These are phyloP conservation scores for Magallana gigas DNA, from an alignment of 1,140 invertebrate genomes.

Conservation along the genomic window DNA sequence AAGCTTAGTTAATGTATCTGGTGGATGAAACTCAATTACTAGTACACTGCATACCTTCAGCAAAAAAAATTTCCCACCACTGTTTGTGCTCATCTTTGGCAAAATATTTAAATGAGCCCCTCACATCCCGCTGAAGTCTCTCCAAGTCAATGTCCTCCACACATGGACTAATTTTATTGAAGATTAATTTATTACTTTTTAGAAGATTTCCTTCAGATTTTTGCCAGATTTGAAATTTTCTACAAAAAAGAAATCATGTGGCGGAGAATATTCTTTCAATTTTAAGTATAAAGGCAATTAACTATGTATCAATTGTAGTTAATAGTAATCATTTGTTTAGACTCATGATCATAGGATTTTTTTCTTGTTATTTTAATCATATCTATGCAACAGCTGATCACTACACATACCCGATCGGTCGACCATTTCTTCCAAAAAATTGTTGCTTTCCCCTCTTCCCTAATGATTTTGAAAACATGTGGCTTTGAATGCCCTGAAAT, in stretches of 20 bases:
- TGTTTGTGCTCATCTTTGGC: background rate
- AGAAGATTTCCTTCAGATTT: background rate
- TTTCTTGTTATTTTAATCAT: no score
- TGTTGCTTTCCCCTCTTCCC: background rate
- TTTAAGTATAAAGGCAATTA: no score
- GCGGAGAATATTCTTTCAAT: no score
- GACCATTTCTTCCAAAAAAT: background rate
- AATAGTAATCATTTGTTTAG: no score
- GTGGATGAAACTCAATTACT: background rate
- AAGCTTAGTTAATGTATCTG: background rate
- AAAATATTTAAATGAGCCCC: background rate
- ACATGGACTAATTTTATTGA: background rate
- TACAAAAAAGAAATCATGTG: background rate
- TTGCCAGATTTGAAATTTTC: conserved; percentile 5
- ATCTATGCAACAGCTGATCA: no score
- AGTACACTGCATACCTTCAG: background rate
- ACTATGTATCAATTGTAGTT: no score
- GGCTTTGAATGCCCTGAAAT: conserved; percentile 2
- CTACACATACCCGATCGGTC: background rate
- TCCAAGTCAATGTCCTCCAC: background rate
- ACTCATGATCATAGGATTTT: no score
- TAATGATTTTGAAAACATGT: background rate
- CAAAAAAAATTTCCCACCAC: background rate
- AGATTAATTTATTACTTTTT: background rate
- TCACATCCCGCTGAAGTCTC: background rate